These are phyloP conservation scores for Tholera decimalis DNA, from an alignment of 2,888 invertebrate species.

Conservation along the genomic window DNA sequence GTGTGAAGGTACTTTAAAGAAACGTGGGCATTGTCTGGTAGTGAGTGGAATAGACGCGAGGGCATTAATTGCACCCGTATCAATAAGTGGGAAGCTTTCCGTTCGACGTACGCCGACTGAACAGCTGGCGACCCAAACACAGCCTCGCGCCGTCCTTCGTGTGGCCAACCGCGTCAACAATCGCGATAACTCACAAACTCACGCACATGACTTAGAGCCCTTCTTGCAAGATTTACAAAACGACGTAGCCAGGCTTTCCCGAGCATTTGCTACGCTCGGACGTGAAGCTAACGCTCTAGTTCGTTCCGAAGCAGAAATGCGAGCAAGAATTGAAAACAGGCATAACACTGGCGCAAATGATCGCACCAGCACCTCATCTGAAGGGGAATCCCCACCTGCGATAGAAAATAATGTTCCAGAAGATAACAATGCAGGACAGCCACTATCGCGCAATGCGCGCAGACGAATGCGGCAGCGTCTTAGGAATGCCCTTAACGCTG, in stretches of 20 bases:
- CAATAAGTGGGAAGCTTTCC: conserved; percentile 80
- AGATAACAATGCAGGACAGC: conserved; percentile 45
- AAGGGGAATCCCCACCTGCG: conserved; percentile 49
- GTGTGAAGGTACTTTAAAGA: conserved; percentile 87
- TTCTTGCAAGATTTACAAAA: conserved; percentile 82
- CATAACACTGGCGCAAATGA: conserved; percentile 55
- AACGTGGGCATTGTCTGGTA: conserved; percentile 82
- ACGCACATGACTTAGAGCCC: conserved; percentile 75
- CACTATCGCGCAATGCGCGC: conserved; percentile 81
- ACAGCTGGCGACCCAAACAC: conserved; percentile 73
- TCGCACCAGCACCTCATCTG: conserved; percentile 42
- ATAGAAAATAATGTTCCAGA: conserved; percentile 47
- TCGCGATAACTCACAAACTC: conserved; percentile 57
- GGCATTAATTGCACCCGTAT: conserved; percentile 76
- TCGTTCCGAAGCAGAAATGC: conserved; percentile 77
- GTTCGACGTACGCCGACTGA: conserved; percentile 82
- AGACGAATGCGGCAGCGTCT: conserved; percentile 82
- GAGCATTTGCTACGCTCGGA: conserved; percentile 82
- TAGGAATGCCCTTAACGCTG: conserved; percentile 76
- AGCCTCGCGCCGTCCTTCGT: conserved; percentile 85
- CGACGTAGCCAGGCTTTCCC: conserved; percentile 81
- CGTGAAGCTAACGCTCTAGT: conserved; percentile 79
- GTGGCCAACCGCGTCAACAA: conserved; percentile 82
- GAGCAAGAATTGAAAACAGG: conserved; percentile 70
- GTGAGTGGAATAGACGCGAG: conserved; percentile 80